Percentiles rank a stretch among this genome's conserved stretches.
phyloP scores from a whole-genome alignment of 2,888 invertebrate genomes.

The Allacma fusca region DNA sequence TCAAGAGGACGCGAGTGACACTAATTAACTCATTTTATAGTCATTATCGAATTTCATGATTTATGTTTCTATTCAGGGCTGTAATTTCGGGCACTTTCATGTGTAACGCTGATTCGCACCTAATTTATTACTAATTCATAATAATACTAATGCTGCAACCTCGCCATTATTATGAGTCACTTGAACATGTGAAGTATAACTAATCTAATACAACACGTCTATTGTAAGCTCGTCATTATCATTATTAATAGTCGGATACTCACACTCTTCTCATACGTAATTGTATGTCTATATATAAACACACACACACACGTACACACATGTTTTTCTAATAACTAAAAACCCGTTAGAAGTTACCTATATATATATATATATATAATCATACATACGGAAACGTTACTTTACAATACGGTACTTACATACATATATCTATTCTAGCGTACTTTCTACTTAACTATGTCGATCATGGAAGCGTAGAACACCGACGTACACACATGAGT shows the following conservation, averaged over 20 bases:
- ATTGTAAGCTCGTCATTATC: constrained; percentile 12
- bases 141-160: neutral
- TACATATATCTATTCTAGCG: neutral
- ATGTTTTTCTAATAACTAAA: neutral
- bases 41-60: constrained; percentile 12
- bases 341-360: neutral
- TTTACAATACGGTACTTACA: neutral
- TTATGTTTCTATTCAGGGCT: neutral
- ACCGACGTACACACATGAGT: neutral
- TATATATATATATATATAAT: too few relatives aligned
- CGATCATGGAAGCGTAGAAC: neutral
- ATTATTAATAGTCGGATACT: constrained; percentile 7
- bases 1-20: constrained; percentile 6
- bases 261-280: neutral
- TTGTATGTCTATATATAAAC: too few relatives aligned
- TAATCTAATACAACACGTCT: neutral
- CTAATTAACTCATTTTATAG: constrained; percentile 16
- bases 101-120: constrained; percentile 12
- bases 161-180: neutral
- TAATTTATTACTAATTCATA: constrained; percentile 16
- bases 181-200: neutral
- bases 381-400: neutral
- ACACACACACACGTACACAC: neutral
- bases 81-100: constrained; percentile 1
- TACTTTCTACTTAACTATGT: neutral